Evolutionary conservation across 2,888 invertebrate species (phyloP).

Genomic region (Oscheius sp.): DNA sequence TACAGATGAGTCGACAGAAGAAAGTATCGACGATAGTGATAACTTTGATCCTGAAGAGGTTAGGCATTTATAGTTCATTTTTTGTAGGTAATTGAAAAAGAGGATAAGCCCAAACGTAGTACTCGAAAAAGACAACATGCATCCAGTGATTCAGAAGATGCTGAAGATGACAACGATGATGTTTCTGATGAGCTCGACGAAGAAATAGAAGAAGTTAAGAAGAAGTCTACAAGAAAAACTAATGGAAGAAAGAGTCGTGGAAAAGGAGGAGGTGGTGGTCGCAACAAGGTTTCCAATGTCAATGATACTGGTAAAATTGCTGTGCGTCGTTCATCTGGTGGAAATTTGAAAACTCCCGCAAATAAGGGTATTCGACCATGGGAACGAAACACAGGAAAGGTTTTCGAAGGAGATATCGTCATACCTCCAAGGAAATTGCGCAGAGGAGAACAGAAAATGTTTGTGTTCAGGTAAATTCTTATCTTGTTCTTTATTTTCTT

Average conservation of each 20-base stretch:
- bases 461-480: constrained; percentile 19
- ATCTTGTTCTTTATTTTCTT: neutral
- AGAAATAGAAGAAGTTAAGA: neutral
- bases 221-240: neutral
- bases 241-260: neutral
- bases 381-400: neutral
- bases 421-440: constrained; percentile 4
- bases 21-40: neutral
- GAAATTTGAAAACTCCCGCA: neutral
- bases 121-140: neutral
- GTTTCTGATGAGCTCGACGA: constrained; percentile 2
- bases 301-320: neutral
- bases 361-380: constrained; percentile 1
- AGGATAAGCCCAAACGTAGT: neutral
- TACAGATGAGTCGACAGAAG: neutral
- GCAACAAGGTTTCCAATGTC: neutral
- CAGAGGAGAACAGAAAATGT: constrained; percentile 31
- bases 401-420: constrained; percentile 1
- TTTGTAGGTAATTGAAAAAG: neutral
- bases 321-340: neutral
- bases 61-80: neutral
- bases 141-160: neutral
- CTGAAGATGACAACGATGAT: constrained; percentile 1
- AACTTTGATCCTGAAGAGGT: neutral
- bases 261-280: no score